Conservation (phyloP, 2,113 vertebrate species). For the Cyprinus carpio region DNA sequence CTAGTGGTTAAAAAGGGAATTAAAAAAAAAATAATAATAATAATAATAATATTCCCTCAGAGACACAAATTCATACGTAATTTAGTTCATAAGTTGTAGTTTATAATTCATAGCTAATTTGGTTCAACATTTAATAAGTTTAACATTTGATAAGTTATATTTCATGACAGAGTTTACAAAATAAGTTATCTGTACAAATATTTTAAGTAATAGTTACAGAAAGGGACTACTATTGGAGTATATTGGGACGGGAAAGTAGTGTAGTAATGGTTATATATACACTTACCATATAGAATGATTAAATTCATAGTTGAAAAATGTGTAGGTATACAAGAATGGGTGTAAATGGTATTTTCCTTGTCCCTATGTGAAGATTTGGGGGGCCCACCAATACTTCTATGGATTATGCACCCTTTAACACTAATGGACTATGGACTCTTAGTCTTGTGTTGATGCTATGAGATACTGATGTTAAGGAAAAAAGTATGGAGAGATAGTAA, state of each 20-base stretch:
- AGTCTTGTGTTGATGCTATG: too few relatives aligned
- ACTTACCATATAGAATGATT: too few relatives aligned
- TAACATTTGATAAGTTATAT: not conserved
- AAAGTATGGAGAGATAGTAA: too few relatives aligned
- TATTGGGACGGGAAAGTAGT: too few relatives aligned
- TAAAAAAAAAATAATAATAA: not conserved
- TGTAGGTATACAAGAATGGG: conserved; percentile 19
- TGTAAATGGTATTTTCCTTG: conserved; percentile 46
- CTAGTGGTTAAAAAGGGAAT: not conserved
- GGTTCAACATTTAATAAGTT: not conserved
- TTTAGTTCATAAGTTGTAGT: not conserved
- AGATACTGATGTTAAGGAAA: too few relatives aligned
- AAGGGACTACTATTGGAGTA: too few relatives aligned
- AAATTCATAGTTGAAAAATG: conserved; percentile 25
- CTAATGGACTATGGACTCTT: too few relatives aligned
- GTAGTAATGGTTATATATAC: too few relatives aligned
- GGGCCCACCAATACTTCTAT: conserved; percentile 36
- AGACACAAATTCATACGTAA: not conserved
- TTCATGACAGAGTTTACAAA: not conserved
- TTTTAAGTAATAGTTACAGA: not conserved
- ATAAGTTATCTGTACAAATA: not conserved
- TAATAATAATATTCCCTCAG: not conserved
- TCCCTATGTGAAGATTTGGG: conserved; percentile 41
- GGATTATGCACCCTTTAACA: conserved; percentile 1
- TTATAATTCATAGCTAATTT: not conserved